Evolutionary conservation across 2,888 invertebrate genomes (phyloP).

Genomic region (Strigamia transsilvanica): DNA sequence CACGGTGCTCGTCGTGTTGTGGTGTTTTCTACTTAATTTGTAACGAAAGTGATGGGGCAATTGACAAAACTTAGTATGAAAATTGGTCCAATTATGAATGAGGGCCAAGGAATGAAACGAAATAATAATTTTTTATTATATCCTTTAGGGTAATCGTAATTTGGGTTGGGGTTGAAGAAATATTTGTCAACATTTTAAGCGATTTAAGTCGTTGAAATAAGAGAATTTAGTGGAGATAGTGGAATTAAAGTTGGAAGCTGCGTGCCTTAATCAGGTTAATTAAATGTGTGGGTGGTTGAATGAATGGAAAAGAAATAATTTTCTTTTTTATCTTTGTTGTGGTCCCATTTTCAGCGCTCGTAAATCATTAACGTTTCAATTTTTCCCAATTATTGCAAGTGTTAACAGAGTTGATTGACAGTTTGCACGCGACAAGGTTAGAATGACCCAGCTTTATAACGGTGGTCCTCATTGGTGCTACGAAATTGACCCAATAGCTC

Average conservation of each 20-base stretch:
- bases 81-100: background rate
- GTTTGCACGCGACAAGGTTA: constrained; percentile 1
- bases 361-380: background rate
- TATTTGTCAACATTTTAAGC: background rate
- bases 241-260: too few relatives aligned
- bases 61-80: background rate
- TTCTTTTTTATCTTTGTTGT: background rate
- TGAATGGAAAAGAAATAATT: background rate
- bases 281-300: background rate
- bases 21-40: background rate
- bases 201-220: background rate
- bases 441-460: background rate
- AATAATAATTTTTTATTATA: background rate
- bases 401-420: background rate
- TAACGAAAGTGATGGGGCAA: too few relatives aligned
- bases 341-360: background rate
- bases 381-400: background rate
- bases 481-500: background rate
- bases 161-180: constrained; percentile 8
- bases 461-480: background rate
- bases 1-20: background rate
- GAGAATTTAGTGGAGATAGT: too few relatives aligned
- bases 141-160: constrained; percentile 3
- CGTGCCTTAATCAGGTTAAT: background rate
- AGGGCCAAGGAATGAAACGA: background rate